Conservation (phyloP, 2,113 vertebrate genomes). For the Sylvilagus bachmani region DNA sequence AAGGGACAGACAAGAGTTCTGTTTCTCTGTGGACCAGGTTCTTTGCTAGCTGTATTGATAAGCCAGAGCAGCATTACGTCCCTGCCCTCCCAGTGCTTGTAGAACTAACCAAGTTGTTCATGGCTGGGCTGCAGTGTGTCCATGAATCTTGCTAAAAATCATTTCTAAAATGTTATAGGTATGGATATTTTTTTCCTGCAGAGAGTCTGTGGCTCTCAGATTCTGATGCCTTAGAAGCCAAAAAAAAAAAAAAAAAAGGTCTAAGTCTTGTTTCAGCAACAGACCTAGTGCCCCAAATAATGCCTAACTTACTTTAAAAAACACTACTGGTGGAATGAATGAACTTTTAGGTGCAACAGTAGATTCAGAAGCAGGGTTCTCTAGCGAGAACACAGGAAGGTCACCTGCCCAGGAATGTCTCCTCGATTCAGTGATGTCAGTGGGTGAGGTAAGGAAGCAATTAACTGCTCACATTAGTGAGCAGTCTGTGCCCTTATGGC, state of each 20-base stretch:
- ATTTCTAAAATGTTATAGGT: neutral
- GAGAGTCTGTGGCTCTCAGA: neutral
- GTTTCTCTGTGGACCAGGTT: neutral
- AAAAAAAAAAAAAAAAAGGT: neutral
- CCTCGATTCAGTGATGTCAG: neutral
- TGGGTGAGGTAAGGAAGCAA: neutral
- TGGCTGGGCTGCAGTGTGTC: neutral
- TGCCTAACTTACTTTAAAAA: neutral
- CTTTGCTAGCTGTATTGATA: neutral
- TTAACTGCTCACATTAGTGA: neutral
- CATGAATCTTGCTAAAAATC: neutral
- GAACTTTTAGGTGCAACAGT: neutral
- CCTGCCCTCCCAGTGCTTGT: neutral
- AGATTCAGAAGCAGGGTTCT: neutral
- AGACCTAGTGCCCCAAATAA: neutral
- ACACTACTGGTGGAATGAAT: neutral
- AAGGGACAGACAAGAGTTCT: neutral
- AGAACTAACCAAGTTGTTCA: neutral
- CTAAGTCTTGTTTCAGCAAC: neutral
- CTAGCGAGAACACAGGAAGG: neutral
- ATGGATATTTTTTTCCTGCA: neutral
- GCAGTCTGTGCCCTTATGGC: neutral
- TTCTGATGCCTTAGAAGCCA: neutral
- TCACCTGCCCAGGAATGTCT: neutral
- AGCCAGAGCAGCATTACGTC: neutral